phyloP scores from a whole-genome alignment of 2,888 invertebrate species.

The Oligia fasciuncula region DNA sequence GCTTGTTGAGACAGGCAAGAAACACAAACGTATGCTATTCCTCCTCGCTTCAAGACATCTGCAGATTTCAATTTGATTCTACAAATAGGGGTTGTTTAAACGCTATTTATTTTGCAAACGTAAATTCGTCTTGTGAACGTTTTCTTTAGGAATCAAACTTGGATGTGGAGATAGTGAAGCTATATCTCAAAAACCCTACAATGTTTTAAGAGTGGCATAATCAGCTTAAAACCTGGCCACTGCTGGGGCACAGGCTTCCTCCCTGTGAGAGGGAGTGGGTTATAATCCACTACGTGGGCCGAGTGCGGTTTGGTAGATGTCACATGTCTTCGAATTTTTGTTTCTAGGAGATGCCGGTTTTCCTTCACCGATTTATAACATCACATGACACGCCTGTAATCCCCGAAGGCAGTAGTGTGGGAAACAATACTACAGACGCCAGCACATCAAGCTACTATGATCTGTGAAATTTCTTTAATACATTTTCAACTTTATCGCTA shows the following conservation, averaged over 20 bases:
- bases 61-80: conserved; percentile 43
- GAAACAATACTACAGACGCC: too few species aligned
- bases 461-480: too few species aligned
- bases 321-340: not conserved
- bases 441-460: too few species aligned
- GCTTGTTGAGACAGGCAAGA: conserved; percentile 31
- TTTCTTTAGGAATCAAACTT: not conserved
- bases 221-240: too few species aligned
- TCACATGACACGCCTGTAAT: too few species aligned
- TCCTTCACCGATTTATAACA: not conserved
- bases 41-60: conserved; percentile 21
- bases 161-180: not conserved
- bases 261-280: too few species aligned
- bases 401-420: not conserved
- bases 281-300: not conserved
- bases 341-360: not conserved
- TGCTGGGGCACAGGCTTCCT: too few species aligned
- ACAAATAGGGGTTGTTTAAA: conserved; percentile 29
- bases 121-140: not conserved
- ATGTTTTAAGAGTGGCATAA: too few species aligned
- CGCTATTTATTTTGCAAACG: not conserved
- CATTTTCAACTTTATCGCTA: too few species aligned
- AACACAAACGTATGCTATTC: conserved; percentile 36
- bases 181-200: too few species aligned
- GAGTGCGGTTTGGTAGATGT: not conserved